Evolutionary conservation across 2,113 vertebrate species (phyloP).

Genomic region (Mormyrus lacerda): DNA sequence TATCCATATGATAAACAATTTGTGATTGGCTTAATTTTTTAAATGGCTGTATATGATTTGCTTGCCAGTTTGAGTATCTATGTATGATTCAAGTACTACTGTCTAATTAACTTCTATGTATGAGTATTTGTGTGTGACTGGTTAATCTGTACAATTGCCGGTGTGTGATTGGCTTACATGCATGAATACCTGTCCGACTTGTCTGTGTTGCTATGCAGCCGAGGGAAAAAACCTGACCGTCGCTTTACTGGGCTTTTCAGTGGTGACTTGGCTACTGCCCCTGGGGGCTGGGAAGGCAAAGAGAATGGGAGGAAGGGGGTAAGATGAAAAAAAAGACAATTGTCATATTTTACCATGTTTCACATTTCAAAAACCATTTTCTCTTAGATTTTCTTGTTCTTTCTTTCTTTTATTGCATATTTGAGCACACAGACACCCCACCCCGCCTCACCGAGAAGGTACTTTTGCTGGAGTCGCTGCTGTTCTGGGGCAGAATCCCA

Average conservation of each 20-base stretch:
- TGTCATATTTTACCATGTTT: not conserved
- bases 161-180: constrained; percentile 56
- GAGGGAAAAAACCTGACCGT: constrained; percentile 81
- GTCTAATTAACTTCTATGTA: not conserved
- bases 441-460: constrained; percentile 70
- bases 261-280: constrained; percentile 65
- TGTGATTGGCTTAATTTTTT: not conserved
- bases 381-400: not conserved
- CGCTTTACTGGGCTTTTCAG: constrained; percentile 88
- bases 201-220: constrained; percentile 79
- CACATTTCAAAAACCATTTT: not conserved
- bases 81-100: not conserved
- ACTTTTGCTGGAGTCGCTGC: constrained; percentile 66
- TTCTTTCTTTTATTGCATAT: not conserved
- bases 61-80: not conserved
- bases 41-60: not conserved
- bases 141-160: not conserved
- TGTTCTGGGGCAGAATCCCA: constrained; percentile 72
- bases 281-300: constrained; percentile 68
- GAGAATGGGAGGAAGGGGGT: not conserved
- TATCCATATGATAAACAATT: not conserved
- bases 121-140: not conserved
- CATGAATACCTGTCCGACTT: constrained; percentile 67
- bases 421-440: not conserved
- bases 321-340: not conserved